These are phyloP conservation scores for Oscheius sp. DNA, from an alignment of 2,888 invertebrate species.

Conservation along the genomic window DNA sequence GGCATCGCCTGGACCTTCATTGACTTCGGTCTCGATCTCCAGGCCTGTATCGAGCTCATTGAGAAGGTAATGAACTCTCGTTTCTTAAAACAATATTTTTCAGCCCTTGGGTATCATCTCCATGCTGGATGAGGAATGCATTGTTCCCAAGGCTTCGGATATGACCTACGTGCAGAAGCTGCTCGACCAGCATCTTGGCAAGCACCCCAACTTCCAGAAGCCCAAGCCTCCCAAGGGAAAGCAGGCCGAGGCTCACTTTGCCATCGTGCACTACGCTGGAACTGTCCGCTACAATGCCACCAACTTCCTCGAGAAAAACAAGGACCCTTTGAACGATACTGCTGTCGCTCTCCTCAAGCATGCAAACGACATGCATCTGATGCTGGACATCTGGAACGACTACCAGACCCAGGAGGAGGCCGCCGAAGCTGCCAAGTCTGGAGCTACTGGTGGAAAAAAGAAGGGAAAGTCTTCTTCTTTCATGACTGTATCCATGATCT, in stretches of 20 bases:
- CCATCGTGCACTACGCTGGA: slow-evolving; percentile 99
- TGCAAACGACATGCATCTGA: slow-evolving; percentile 81
- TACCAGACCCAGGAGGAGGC: slow-evolving; percentile 73
- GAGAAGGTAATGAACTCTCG: slow-evolving; percentile 81
- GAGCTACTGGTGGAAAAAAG: slow-evolving; percentile 70
- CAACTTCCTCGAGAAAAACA: slow-evolving; percentile 81
- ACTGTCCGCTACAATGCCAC: slow-evolving; percentile 97
- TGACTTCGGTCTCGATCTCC: slow-evolving; percentile 96
- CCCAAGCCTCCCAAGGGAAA: slow-evolving; percentile 80
- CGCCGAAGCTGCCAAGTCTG: slow-evolving; percentile 70
- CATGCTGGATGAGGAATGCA: slow-evolving; percentile 99
- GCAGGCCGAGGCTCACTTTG: slow-evolving; percentile 95
- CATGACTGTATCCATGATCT: slow-evolving; percentile 98
- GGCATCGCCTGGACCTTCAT: slow-evolving; percentile 95
- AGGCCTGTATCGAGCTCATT: slow-evolving; percentile 93
- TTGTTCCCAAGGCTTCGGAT: slow-evolving; percentile 99
- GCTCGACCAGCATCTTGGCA: slow-evolving; percentile 94
- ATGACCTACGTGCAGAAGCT: slow-evolving; percentile 98
- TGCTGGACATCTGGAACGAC: slow-evolving; percentile 79
- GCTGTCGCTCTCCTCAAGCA: slow-evolving; percentile 93
- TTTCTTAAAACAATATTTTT: slow-evolving; percentile 22
- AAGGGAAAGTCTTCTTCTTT: slow-evolving; percentile 79
- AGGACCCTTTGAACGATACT: slow-evolving; percentile 94
- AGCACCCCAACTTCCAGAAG: slow-evolving; percentile 96
- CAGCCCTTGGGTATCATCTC: slow-evolving; percentile 99